A percentile compares a stretch with the other conserved stretches of the same genome.
These are phyloP conservation scores for Peromyscus melanophrys DNA, from an alignment of 2,797 vertebrate species.

Conservation along the genomic window DNA sequence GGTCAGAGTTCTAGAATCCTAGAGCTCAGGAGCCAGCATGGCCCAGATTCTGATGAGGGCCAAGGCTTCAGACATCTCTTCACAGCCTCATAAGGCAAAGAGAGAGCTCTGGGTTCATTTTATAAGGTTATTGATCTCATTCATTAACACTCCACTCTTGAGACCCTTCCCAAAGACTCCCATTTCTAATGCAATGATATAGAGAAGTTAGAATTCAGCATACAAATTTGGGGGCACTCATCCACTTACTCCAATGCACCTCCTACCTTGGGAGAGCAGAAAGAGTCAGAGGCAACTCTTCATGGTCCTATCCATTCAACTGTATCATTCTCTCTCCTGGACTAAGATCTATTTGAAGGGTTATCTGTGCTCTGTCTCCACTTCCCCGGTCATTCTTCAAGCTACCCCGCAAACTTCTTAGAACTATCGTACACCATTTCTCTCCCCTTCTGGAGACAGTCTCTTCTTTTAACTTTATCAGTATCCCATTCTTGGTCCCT, in stretches of 20 bases:
- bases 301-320: not conserved
- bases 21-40: not conserved
- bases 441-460: not conserved
- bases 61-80: not conserved
- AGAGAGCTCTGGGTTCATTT: not conserved
- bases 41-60: not conserved
- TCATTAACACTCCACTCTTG: not conserved
- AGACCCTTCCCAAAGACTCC: not conserved
- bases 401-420: no score
- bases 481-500: not conserved
- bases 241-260: not conserved
- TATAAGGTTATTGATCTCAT: not conserved
- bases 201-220: not conserved
- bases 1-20: not conserved
- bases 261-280: not conserved
- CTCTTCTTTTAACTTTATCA: slow-evolving; percentile 22
- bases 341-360: not conserved
- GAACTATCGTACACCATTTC: not conserved
- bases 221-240: no score
- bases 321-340: not conserved
- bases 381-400: not conserved
- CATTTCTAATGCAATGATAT: not conserved
- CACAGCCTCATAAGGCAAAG: not conserved
- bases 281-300: not conserved
- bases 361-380: not conserved